These are phyloP conservation scores for Augochlorella aurata DNA, from an alignment of 2,888 invertebrate genomes.

Conservation along the genomic window DNA sequence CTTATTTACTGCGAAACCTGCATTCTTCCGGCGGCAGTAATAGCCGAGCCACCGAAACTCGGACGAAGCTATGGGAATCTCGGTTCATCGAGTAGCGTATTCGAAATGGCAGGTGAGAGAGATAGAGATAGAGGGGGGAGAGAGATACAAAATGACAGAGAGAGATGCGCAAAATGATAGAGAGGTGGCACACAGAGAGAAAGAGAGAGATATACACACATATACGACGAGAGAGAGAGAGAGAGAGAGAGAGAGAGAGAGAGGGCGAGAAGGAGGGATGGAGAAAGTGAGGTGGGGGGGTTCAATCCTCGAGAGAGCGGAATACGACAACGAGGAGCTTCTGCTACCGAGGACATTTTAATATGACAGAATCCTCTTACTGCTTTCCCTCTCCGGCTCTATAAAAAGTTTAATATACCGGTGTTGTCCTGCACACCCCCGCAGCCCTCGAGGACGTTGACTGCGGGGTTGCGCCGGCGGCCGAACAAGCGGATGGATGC, in stretches of 20 bases:
- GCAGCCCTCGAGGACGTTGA: constrained; percentile 27
- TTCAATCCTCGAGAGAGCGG: constrained; percentile 18
- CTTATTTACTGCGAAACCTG: constrained; percentile 38
- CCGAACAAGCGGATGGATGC: no score
- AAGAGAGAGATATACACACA: no score
- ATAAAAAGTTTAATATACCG: constrained; percentile 77
- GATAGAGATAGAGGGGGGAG: not conserved
- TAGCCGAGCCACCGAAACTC: constrained; percentile 26
- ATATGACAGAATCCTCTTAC: constrained; percentile 74
- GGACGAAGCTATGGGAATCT: constrained; percentile 13
- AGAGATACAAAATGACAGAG: no score
- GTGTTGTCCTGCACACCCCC: constrained; percentile 55
- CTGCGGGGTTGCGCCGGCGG: constrained; percentile 4
- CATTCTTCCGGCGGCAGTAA: constrained; percentile 39
- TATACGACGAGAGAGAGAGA: no score
- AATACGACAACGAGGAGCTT: constrained; percentile 32
- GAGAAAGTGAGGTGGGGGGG: not conserved
- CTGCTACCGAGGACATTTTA: constrained; percentile 55
- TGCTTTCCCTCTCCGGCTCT: constrained; percentile 44
- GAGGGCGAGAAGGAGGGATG: not conserved
- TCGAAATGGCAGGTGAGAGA: constrained; percentile 14
- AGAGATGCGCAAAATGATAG: no score
- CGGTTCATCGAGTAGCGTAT: constrained; percentile 18
- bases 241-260: no score
- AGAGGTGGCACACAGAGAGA: not conserved